Percentiles rank a stretch among this genome's conserved stretches.
These are phyloP conservation scores for Gari tellinella DNA, from an alignment of 2,888 invertebrate species.

Conservation along the genomic window DNA sequence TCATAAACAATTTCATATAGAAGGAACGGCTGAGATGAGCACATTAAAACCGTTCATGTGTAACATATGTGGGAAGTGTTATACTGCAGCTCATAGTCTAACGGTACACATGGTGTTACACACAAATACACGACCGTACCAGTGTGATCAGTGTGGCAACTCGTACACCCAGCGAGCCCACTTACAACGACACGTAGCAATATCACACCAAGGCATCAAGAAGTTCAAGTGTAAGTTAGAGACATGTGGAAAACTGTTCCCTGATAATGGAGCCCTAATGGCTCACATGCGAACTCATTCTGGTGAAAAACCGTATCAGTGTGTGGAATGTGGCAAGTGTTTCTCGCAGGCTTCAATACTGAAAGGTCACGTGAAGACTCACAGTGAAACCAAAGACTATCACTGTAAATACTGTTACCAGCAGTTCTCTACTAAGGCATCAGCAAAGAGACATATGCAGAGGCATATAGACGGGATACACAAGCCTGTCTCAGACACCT, in stretches of 20 bases:
- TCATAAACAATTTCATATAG: conserved; percentile 8
- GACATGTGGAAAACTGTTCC: conserved; percentile 26
- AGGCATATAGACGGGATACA: conserved; percentile 19
- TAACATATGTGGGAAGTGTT: conserved; percentile 10
- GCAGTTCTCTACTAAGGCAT: conserved; percentile 16
- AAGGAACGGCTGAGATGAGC: background rate
- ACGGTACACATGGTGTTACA: background rate
- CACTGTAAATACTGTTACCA: conserved; percentile 32
- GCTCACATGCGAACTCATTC: conserved; percentile 27
- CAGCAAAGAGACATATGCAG: conserved; percentile 15
- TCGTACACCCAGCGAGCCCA: conserved; percentile 5
- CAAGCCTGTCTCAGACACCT: conserved; percentile 1
- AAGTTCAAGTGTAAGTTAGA: conserved; percentile 12
- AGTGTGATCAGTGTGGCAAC: conserved; percentile 19
- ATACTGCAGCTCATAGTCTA: conserved; percentile 8
- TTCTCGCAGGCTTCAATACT: conserved; percentile 19
- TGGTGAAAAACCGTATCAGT: conserved; percentile 28
- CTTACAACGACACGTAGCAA: conserved; percentile 21
- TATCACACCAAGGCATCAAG: conserved; percentile 12
- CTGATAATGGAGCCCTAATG: conserved; percentile 16
- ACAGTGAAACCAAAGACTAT: conserved; percentile 22
- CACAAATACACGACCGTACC: background rate
- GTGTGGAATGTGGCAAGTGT: conserved; percentile 23
- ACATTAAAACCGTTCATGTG: conserved; percentile 1
- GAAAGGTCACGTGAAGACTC: conserved; percentile 27